phyloP scores from a whole-genome alignment of 2,113 vertebrate species.

The Hemiprocne comata region DNA sequence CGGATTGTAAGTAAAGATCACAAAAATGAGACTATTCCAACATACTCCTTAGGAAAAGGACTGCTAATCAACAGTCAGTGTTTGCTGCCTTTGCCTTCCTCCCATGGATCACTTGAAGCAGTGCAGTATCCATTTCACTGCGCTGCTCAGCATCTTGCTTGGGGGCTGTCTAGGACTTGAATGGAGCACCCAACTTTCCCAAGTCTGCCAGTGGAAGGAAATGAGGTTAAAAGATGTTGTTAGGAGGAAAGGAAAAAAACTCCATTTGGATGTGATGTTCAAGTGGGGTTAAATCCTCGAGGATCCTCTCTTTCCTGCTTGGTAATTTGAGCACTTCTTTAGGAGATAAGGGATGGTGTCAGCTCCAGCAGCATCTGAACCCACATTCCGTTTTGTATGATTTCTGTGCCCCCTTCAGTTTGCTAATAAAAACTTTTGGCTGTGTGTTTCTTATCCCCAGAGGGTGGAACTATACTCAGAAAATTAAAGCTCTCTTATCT shows the following conservation, averaged over 20 bases:
- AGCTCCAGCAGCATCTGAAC: not conserved
- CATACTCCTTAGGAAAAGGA: not conserved
- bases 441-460: constrained; percentile 39
- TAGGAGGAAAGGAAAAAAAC: not conserved
- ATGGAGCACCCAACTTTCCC: not conserved
- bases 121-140: not conserved
- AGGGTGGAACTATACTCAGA: constrained; percentile 54
- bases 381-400: not conserved
- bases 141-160: not conserved
- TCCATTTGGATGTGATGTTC: not conserved
- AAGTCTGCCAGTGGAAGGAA: not conserved
- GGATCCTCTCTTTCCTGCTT: not conserved
- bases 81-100: not conserved
- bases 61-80: not conserved
- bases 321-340: not conserved
- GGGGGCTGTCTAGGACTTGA: not conserved
- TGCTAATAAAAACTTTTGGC: constrained; percentile 42
- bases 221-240: not conserved
- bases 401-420: constrained; percentile 41
- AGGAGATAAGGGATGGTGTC: constrained; percentile 29
- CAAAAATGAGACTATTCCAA: not conserved
- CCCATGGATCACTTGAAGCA: not conserved
- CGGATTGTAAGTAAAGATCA: not conserved
- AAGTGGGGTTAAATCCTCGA: not conserved
- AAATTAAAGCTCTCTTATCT: constrained; percentile 72